Conservation (phyloP, 2,888 invertebrate genomes). For the Steinernema carpocapsae region DNA sequence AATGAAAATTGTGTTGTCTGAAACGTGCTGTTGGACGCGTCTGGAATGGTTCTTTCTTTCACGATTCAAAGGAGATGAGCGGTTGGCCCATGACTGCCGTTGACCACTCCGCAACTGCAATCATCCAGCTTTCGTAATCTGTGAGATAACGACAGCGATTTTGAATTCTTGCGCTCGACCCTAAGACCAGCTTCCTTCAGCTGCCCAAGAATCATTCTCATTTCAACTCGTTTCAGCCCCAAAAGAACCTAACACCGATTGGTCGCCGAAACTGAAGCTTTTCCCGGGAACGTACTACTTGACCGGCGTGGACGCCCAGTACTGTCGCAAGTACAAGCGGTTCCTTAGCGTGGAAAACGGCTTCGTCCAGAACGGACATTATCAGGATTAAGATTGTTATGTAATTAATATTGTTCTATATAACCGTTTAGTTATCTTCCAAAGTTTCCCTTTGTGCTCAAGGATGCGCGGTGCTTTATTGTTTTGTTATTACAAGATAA, state of each 20-base stretch:
- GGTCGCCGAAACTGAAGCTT: slow-evolving; percentile 30
- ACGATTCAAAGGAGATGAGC: slow-evolving; percentile 34
- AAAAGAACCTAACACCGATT: neutral
- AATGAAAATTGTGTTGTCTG: no score
- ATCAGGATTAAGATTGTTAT: neutral
- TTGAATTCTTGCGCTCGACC: no score
- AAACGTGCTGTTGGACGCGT: neutral
- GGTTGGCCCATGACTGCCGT: no score
- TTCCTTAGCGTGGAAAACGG: neutral
- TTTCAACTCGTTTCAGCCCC: no score
- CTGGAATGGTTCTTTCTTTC: slow-evolving; percentile 30
- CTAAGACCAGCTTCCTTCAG: no score
- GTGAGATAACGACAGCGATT: no score
- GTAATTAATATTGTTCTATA: no score
- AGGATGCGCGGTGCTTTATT: neutral
- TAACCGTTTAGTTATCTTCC: neutral
- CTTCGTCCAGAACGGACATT: neutral
- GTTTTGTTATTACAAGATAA: neutral
- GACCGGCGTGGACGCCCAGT: slow-evolving; percentile 43
- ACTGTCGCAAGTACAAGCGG: slow-evolving; percentile 45
- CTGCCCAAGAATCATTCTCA: no score
- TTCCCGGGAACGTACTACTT: slow-evolving; percentile 52
- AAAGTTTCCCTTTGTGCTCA: neutral
- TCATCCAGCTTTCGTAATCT: no score
- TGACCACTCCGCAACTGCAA: no score